These are phyloP conservation scores for Hoplostethus mediterraneus DNA, from an alignment of 2,797 vertebrate species.

Conservation along the genomic window DNA sequence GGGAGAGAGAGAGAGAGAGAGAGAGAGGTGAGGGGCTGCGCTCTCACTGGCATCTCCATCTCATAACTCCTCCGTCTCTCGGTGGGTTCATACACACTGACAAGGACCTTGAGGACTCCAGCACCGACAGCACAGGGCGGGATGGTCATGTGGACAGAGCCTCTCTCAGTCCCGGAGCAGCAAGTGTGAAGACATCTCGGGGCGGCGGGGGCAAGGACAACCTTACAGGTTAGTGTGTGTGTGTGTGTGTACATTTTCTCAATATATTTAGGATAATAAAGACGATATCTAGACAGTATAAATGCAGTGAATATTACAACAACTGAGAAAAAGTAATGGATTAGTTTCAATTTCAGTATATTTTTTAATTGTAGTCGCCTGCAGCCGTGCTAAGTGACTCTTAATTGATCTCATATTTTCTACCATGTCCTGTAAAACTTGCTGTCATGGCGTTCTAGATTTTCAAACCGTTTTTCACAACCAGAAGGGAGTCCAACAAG, in stretches of 20 bases:
- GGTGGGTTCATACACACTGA: conserved; percentile 27
- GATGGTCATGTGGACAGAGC: conserved; percentile 10
- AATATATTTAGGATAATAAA: neutral
- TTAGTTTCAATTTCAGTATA: conserved; percentile 56
- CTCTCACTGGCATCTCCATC: conserved; percentile 67
- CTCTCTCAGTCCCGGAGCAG: conserved; percentile 15
- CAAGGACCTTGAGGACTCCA: conserved; percentile 43
- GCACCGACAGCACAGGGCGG: conserved; percentile 4
- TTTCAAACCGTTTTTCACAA: neutral
- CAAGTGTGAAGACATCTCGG: conserved; percentile 20
- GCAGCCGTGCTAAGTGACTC: neutral
- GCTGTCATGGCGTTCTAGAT: neutral
- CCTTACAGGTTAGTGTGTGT: conserved; percentile 58
- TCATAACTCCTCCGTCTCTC: conserved; percentile 60
- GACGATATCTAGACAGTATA: neutral
- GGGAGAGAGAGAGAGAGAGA: conserved; percentile 5
- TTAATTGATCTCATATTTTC: neutral
- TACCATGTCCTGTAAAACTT: neutral
- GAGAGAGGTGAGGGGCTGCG: conserved; percentile 46
- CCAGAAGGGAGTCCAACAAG: neutral
- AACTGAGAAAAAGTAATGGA: conserved; percentile 30
- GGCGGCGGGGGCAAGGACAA: conserved; percentile 32
- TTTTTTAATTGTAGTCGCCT: conserved; percentile 31
- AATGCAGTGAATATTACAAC: neutral
- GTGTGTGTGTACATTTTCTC: neutral